Percentiles rank a stretch among this genome's conserved stretches.
Conservation (phyloP, 2,888 invertebrate species). For the Parelbella ahira region DNA sequence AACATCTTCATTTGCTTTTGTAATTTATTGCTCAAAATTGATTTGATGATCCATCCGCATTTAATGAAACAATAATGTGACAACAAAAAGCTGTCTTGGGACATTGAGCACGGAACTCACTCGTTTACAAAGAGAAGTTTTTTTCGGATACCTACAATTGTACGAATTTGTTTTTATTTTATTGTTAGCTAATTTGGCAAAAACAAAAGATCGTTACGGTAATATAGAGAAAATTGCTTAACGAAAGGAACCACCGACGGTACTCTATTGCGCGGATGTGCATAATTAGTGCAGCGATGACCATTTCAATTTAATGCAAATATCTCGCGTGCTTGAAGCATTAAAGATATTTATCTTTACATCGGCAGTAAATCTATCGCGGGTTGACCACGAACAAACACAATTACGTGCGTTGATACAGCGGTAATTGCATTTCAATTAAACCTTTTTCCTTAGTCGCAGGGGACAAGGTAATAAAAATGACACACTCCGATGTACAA, state of each 20-base stretch:
- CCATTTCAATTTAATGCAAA: slow-evolving; percentile 17
- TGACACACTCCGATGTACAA: slow-evolving; percentile 11
- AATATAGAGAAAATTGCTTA: background rate
- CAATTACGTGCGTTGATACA: slow-evolving; percentile 21
- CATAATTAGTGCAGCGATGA: slow-evolving; percentile 16
- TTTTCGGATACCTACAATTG: background rate
- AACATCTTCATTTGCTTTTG: slow-evolving; percentile 20
- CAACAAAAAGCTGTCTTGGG: slow-evolving; percentile 7
- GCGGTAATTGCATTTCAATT: slow-evolving; percentile 23
- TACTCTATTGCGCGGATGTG: background rate
- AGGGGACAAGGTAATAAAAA: slow-evolving; percentile 22
- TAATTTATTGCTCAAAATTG: slow-evolving; percentile 20
- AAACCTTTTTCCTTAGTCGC: slow-evolving; percentile 22
- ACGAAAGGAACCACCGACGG: background rate
- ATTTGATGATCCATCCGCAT: slow-evolving; percentile 2
- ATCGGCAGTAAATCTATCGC: slow-evolving; percentile 24
- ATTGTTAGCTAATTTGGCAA: background rate
- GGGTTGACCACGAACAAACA: slow-evolving; percentile 19
- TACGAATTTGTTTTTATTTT: background rate
- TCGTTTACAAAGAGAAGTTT: background rate
- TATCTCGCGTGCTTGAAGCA: slow-evolving; percentile 23
- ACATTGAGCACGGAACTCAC: background rate
- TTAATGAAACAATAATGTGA: slow-evolving; percentile 10
- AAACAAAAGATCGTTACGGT: background rate
- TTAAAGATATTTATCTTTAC: slow-evolving; percentile 23